Conservation (phyloP, 2,888 invertebrate genomes). For the Didymodactylos carnosus region DNA sequence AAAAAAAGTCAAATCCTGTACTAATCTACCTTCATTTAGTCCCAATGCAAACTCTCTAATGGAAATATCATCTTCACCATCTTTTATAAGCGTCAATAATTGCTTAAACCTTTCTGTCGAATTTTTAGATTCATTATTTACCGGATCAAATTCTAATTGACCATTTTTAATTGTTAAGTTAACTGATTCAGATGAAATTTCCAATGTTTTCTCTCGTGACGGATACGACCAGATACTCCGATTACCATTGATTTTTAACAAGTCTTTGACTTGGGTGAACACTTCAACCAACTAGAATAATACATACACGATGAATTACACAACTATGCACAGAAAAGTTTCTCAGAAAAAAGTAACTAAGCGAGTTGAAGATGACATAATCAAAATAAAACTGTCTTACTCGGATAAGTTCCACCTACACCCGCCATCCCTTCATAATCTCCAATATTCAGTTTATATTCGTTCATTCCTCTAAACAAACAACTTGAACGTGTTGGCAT, state of each 20-base stretch:
- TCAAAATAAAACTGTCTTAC: neutral
- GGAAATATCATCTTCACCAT: neutral
- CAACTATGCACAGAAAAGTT: too few relatives aligned
- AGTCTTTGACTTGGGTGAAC: neutral
- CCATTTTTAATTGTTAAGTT: neutral
- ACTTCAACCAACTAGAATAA: too few relatives aligned
- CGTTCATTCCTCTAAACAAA: neutral
- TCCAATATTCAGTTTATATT: neutral
- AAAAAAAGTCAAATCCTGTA: too few relatives aligned
- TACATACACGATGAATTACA: too few relatives aligned
- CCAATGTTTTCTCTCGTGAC: neutral
- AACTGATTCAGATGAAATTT: neutral
- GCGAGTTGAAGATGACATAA: too few relatives aligned
- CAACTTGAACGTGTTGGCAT: too few relatives aligned
- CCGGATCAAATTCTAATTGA: neutral
- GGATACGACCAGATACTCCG: neutral
- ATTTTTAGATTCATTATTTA: neutral
- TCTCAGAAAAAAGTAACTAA: too few relatives aligned
- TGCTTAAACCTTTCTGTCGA: neutral
- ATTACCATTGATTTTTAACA: neutral
- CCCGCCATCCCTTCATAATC: neutral
- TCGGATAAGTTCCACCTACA: neutral
- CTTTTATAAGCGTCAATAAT: neutral
- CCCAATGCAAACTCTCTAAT: neutral
- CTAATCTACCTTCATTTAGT: neutral